phyloP scores from a whole-genome alignment of 1,140 invertebrate species.

The Oncopodura yosiiana region DNA sequence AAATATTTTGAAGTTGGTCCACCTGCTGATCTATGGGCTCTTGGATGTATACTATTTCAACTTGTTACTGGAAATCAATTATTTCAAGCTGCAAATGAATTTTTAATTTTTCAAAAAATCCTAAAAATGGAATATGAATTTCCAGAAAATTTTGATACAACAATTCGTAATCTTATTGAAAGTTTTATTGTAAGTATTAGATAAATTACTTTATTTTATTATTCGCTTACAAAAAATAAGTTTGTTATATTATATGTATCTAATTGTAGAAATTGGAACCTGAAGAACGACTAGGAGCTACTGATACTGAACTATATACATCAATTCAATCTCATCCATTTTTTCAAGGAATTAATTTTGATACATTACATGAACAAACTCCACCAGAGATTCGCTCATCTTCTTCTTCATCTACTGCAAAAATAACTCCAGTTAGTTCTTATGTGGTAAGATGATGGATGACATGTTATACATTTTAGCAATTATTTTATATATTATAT shows the following conservation, averaged over 20 bases:
- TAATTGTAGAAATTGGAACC: constrained; percentile 57
- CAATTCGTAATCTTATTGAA: constrained; percentile 61
- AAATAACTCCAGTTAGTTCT: background rate
- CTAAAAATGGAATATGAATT: constrained; percentile 82
- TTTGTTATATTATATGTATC: constrained; percentile 27
- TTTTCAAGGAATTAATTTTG: constrained; percentile 74
- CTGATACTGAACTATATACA: constrained; percentile 62
- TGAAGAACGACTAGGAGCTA: constrained; percentile 68
- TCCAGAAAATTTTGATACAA: constrained; percentile 74
- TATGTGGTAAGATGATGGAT: background rate
- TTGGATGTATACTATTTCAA: constrained; percentile 95
- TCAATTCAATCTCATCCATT: constrained; percentile 77
- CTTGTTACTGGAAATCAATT: constrained; percentile 88
- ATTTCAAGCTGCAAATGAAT: constrained; percentile 84
- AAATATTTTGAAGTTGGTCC: constrained; percentile 55
- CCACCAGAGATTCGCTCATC: constrained; percentile 79
- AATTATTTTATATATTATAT: background rate
- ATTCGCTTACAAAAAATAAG: too few species aligned
- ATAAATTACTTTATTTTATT: constrained; percentile 2
- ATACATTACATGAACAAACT: constrained; percentile 60
- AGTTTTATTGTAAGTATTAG: constrained; percentile 61
- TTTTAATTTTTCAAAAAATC: constrained; percentile 95
- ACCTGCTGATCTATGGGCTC: constrained; percentile 92
- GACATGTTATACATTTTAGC: background rate
- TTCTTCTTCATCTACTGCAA: constrained; percentile 53